A percentile compares a stretch with the other conserved stretches of the same genome.
Evolutionary conservation across 2,797 vertebrate genomes (phyloP).

Genomic region (Pterois miles): DNA sequence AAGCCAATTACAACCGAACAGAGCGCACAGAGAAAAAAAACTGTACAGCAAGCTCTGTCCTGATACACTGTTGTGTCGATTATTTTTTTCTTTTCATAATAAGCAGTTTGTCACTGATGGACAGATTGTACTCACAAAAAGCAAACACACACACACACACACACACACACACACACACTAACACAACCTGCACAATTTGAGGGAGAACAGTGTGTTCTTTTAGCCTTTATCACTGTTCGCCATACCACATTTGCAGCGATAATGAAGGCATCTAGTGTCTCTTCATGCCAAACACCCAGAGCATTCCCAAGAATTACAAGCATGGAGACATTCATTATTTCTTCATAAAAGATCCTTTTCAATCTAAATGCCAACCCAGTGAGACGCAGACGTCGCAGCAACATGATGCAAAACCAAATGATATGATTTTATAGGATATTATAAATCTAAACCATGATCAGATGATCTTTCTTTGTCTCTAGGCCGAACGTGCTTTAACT

Average conservation of each 20-base stretch:
- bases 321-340: slow-evolving; percentile 5
- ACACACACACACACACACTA: too few species aligned
- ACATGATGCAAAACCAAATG: background rate
- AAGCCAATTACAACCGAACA: background rate
- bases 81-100: background rate
- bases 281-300: slow-evolving; percentile 7
- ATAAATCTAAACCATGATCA: background rate
- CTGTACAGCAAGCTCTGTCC: background rate
- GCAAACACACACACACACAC: too few species aligned
- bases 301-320: slow-evolving; percentile 14
- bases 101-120: background rate
- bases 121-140: slow-evolving; percentile 9
- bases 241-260: background rate
- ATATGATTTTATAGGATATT: background rate
- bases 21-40: background rate
- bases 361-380: background rate
- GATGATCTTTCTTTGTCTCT: background rate
- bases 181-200: too few species aligned
- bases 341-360: background rate
- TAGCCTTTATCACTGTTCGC: background rate
- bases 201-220: slow-evolving; percentile 33
- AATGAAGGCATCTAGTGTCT: slow-evolving; percentile 20
- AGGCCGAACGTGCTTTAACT: background rate
- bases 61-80: background rate
- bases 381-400: background rate